Base-by-base conservation (phyloP, 1,140 invertebrate genomes). In the Lepidurus apus region DNA sequence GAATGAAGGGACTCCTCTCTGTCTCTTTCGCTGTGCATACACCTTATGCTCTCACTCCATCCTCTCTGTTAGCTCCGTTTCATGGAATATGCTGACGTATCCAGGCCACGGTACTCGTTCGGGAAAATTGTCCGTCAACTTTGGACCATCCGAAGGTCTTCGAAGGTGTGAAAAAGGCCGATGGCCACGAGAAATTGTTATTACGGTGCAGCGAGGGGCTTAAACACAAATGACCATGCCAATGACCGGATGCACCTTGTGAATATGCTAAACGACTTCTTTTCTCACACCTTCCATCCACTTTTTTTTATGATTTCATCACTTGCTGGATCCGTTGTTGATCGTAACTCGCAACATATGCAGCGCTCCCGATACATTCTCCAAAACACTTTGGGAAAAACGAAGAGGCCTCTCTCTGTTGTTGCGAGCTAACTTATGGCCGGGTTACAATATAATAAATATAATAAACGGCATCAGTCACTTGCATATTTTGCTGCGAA, bases 251-350 rank as follows among this genome's bases (percentile, higher is more conserved):
- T 65, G 53, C 53, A 65, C 53, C 53, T 65, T 65, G 13, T 65
- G 53, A 65, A 65, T 13, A 65, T 65, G 53, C 53, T 65, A 65
- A 65, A 65, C 21, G 53, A 65, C n/a, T 13, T 65, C 53, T 65
- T 65, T 65, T 65, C 53, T 65, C 53, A 65, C 53, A 65, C 53
- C 13, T 65, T 65, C 53, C 21, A n/a, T 21, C 53, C 53, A 13
- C 7, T 0, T 17, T 21, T n/a, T 65, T 65, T 65, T 65, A 65
- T 1, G 53, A 65, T 65, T 65, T 65, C 13, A 21, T 65, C 53
- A 65, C 53, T 17, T 65, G 17, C 17, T 21, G 17, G 21, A n/a
- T 65, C 53, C 9, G 17, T 21, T 17, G 53, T n/a, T n/a, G 21
- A 9, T 21, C 53, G 21, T 65, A 65, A 65, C 13, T 65, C 53